Evolutionary conservation across 2,888 invertebrate genomes (phyloP), one percentile per base, ranked within the genome.

Genomic region (Callyntrura sp.): DNA sequence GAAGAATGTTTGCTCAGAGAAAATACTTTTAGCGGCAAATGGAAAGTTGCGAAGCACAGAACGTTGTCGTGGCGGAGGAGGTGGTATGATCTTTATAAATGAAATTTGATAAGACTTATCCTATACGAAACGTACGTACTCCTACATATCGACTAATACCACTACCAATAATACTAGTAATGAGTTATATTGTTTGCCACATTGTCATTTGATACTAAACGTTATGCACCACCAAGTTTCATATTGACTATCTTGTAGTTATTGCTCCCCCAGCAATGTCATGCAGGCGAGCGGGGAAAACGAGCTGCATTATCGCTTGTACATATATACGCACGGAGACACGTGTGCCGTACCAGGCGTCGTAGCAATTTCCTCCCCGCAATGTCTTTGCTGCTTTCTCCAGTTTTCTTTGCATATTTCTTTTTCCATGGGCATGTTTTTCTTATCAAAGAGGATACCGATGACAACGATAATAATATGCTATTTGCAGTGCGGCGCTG

Each of bases 61-160:
- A 35, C 2, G 3, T 35, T 35, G 35, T 35, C 2, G 35, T 35
- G 2, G n/a, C n/a, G n/a, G n/a, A n/a, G n/a, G 51, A 6, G n/a
- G 60, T 8, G 12, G 62, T 65, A 14, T 73, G 45, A 73, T 73
- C 17, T 48, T 48, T 73, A 20, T 73, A 73, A 73, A 73, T 73
- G 70, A 20, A 73, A 73, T 45, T 73, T 73, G 70, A 73, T 73
- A 73, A 20, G 70, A 14, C 14, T 28, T 5, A 28, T 14, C 11
- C 17, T 28, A 51, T 51, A 51, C 51, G 1, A 14, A 51, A 2
- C 51, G 12, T n/a, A 51, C 9, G 5, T 51, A 51, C n/a, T 2
- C n/a, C 1, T 51, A 51, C 51, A 51, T 6, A 35, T 35, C 35
- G n/a, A n/a, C 51, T 35, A 35, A 35, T 35, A 6, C 35, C 6